Base-by-base conservation (phyloP, 2,888 invertebrate genomes). In the Acronicta aceris region DNA sequence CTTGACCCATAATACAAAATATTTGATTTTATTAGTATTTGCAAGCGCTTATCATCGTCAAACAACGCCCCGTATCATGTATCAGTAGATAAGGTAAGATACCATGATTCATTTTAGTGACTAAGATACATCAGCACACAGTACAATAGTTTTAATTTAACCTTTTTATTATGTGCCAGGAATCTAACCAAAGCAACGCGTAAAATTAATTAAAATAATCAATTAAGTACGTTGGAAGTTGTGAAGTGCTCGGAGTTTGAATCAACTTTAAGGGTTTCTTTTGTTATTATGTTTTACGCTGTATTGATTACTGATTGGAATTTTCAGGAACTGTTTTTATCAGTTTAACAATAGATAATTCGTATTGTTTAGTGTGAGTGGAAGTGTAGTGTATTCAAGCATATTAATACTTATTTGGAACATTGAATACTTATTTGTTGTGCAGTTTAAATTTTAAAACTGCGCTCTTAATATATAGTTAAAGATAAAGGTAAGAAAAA, bases 51-150 rank as follows among this genome's bases (percentile, higher is more conserved):
- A 84, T 85, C 81, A 80, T 21, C 66, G 67, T 46, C 82, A 71
- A 85, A 81, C 87, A 76, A 87, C 88, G 90, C 90, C 89, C 89
- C 74, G 79, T 89, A 89, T 89, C 88, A 80, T 62, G 74, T 90
- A 86, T 84, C 89, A 79, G 59, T 59, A 59, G 84, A 83, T 83
- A 84, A 63, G 56, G 77, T 75, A 50, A 65, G 71, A 66, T 77
- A 74, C 46, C 58, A 73, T 84, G 85, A 85, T 61, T 86, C 86
- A 86, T 74, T 82, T 55, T 13, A 41, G 59, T 63, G 55, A 79
- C 74, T 74, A 78, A 69, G 71, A 55, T 59, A 58, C 63, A 12
- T 33, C 38, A 46, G 7, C 33, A 59, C 51, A 58, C 38, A 60
- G 53, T 58, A 33, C 57, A 48, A 53, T 43, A 49, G 48, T 49